Base-by-base conservation (phyloP, 37 sponge, comb jelly and placozoan genomes). In the Oopsacas minuta region DNA sequence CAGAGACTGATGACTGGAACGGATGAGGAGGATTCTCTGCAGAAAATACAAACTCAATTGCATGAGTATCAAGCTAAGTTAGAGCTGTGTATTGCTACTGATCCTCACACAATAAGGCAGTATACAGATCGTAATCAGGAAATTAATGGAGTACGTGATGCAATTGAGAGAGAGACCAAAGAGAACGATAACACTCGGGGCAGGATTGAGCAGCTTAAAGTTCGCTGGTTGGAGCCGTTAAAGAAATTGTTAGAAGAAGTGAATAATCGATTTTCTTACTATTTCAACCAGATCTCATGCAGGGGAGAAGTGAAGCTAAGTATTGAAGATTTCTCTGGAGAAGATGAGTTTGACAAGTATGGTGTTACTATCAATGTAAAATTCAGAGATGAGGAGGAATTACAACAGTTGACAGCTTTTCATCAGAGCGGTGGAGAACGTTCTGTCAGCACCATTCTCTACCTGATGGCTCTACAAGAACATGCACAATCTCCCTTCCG, bases 401-500 rank as follows among this genome's bases (percentile, higher is more conserved):
- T 97, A 38, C 94, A 97, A 52, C 83, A 90, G 7, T 89, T 97
- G 23, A 93, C 90, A 52, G 90, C 94, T 15, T 88, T 87, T 37
- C 86, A 94, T 28, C 99, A 97, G 89, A 95, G 95, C 86, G 99
- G 99, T 0, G 99, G 99, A 7, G 99, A 97, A 85, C 88, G 96
- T 37, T 93, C 94, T 86, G 95, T 97, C n/a, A 89, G 95, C 83
- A 97, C 99, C 69, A 95, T 97, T 88, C 89, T 97, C 52, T 97
- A 97, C 86, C 94, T 97, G 22, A 90, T 97, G 89, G 94, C 98
- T 23, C 86, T 97, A 49, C 99, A 97, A 82, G 99, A 87, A 34
- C 87, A 90, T 52, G 91, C 95, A 10, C 84, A 87, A 10, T 97
- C 96, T 87, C 99, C 99, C 39, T 97, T 97, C 49, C 53, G 94